These are phyloP conservation scores for Falcaria lacertinaria DNA, from an alignment of 2,888 invertebrate genomes.

Conservation along the genomic window DNA sequence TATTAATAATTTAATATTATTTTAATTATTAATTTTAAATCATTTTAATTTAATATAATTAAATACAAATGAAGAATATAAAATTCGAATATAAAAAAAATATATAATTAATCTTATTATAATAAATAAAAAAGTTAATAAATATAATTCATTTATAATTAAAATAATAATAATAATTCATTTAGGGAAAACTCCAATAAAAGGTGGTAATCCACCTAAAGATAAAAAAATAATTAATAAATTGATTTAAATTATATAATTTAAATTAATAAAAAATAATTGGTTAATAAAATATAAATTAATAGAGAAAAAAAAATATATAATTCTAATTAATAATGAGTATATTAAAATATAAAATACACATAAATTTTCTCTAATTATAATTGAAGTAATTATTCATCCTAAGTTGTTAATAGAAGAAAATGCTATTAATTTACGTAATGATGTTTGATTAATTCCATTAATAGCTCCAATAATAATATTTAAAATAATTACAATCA, in stretches of 20 bases:
- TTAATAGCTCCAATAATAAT: constrained; percentile 69
- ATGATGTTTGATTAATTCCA: constrained; percentile 75
- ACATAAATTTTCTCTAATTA: constrained; percentile 69
- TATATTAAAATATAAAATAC: constrained; percentile 67
- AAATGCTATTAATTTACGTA: constrained; percentile 80
- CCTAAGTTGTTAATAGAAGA: constrained; percentile 83
- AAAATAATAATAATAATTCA: constrained; percentile 78
- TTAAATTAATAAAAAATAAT: constrained; percentile 63
- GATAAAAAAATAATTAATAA: constrained; percentile 77
- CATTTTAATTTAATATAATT: constrained; percentile 71
- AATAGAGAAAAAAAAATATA: constrained; percentile 64
- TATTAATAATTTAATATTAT: constrained; percentile 41
- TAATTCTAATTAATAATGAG: constrained; percentile 59
- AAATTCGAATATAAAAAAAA: constrained; percentile 78
- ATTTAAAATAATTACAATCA: constrained; percentile 63
- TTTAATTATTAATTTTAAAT: constrained; percentile 55
- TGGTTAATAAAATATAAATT: constrained; percentile 75
- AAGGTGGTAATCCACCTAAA: constrained; percentile 79
- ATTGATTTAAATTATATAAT: constrained; percentile 65
- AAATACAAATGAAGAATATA: constrained; percentile 66
- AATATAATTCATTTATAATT: constrained; percentile 57
- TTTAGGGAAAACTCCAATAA: constrained; percentile 82
- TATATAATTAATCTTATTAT: constrained; percentile 75
- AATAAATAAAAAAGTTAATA: constrained; percentile 67
- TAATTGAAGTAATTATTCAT: constrained; percentile 72